Evolutionary conservation across 1,140 invertebrate genomes (phyloP), one percentile per base, ranked within the genome.

Genomic region (Plutomurus gul): DNA sequence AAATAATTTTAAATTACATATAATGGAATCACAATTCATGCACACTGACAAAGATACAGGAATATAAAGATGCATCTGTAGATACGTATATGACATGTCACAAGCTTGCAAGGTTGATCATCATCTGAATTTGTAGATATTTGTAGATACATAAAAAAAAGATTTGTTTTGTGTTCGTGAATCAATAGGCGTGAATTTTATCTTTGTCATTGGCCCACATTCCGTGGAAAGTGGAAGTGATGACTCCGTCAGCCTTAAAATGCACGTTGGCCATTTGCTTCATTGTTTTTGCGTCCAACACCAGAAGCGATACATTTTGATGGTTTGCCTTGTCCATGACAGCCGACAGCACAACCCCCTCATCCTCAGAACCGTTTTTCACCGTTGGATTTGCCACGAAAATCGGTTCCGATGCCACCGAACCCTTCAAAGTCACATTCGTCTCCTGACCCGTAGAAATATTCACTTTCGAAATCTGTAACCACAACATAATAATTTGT

Each of bases 321-420:
- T 77, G 77, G 36, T 85, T 78, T 16, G 83, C 83, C 13, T 79
- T 49, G n/a, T 84, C 82, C 7, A 86, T 51, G 0, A 86, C 36
- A 16, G 85, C 82, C 11, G 85, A 79, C n/a, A 87, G 20, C 3
- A 87, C 25, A 13, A 87, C 83, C 11, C 86, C 87, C 73, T 88
- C 87, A 72, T 88, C 87, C 78, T 87, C 86, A 2, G 81, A 82
- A 10, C 36, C 65, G 20, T 77, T 79, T 40, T 82, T 75, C 33
- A 30, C 25, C 11, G 30, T 76, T 27, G 71, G 82, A 78, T 77
- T 80, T 37, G 72, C 20, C 10, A 82, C 70, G 33, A 82, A 82
- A 36, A 80, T 39, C 8, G 81, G 81, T 37, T 83, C 78, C 0
- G 70, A 65, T 1, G 30, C 39, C 5, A 72, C 27, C 0, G 13